These are phyloP conservation scores for Ichneumoninae sp. DNA, from an alignment of 2,888 invertebrate species.

Conservation along the genomic window DNA sequence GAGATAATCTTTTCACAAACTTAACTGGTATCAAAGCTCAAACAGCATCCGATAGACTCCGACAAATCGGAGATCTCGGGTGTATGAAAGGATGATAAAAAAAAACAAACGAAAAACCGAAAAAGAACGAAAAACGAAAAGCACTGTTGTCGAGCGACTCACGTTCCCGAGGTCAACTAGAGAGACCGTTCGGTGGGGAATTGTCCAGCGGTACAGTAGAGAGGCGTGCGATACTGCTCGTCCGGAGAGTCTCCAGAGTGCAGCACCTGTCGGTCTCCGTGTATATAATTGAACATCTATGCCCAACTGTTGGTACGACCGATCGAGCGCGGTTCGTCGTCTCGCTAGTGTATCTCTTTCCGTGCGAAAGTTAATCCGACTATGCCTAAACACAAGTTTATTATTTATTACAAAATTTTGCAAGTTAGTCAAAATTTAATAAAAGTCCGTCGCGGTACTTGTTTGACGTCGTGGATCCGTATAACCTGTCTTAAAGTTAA, in stretches of 20 bases:
- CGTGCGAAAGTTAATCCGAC: background rate
- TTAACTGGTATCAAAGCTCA: background rate
- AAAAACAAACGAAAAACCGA: background rate
- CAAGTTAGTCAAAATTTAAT: background rate
- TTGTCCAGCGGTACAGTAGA: slow-evolving; percentile 22
- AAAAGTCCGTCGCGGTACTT: background rate
- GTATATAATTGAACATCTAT: background rate
- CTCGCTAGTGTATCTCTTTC: background rate
- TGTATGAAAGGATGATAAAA: background rate
- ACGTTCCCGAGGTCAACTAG: background rate
- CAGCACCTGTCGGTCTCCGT: slow-evolving; percentile 44
- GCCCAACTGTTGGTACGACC: slow-evolving; percentile 40
- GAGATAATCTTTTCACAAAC: background rate
- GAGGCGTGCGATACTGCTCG: background rate
- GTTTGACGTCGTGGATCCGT: background rate
- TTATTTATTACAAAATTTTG: background rate
- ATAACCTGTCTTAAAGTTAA: background rate
- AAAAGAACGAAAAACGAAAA: background rate
- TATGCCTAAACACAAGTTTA: background rate
- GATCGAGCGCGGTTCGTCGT: background rate
- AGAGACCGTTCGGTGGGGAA: slow-evolving; percentile 9
- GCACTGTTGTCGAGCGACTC: background rate
- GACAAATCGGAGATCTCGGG: background rate
- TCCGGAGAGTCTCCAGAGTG: slow-evolving; percentile 46
- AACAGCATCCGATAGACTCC: background rate